Conservation (phyloP, 2,888 invertebrate genomes). For the Microplitis deprimator region DNA sequence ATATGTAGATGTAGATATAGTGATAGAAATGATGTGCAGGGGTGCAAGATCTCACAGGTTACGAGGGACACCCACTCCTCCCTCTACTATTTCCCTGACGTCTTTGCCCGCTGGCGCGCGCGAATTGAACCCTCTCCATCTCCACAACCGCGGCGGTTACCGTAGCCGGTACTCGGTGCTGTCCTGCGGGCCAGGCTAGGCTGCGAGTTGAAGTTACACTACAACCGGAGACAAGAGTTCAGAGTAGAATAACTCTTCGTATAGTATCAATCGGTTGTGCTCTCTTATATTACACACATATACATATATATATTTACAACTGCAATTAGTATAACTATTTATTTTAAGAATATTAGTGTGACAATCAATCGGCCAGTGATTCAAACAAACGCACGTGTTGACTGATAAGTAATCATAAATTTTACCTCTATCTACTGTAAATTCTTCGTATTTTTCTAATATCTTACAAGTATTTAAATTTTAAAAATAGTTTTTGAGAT, state of each 20-base stretch:
- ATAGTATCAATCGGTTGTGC: conserved; percentile 27
- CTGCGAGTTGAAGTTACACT: conserved; percentile 44
- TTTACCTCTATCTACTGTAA: not conserved
- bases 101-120: conserved; percentile 39
- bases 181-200: conserved; percentile 59
- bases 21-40: conserved; percentile 2
- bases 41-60: conserved; percentile 19
- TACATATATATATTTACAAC: conserved; percentile 8
- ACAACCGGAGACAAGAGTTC: conserved; percentile 15
- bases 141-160: conserved; percentile 12
- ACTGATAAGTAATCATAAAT: not conserved
- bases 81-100: conserved; percentile 33
- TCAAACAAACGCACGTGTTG: conserved; percentile 30
- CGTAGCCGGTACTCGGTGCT: conserved; percentile 51
- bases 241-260: conserved; percentile 57
- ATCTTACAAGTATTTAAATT: not conserved
- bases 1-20: not conserved
- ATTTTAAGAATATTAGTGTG: conserved; percentile 50
- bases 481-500: not conserved
- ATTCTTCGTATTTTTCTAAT: not conserved
- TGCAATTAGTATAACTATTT: not conserved
- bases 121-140: conserved; percentile 47
- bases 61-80: conserved; percentile 48
- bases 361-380: conserved; percentile 54
- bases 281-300: conserved; percentile 43